Base-by-base conservation (phyloP, 2,888 invertebrate species). In the Drosophila monieri region DNA sequence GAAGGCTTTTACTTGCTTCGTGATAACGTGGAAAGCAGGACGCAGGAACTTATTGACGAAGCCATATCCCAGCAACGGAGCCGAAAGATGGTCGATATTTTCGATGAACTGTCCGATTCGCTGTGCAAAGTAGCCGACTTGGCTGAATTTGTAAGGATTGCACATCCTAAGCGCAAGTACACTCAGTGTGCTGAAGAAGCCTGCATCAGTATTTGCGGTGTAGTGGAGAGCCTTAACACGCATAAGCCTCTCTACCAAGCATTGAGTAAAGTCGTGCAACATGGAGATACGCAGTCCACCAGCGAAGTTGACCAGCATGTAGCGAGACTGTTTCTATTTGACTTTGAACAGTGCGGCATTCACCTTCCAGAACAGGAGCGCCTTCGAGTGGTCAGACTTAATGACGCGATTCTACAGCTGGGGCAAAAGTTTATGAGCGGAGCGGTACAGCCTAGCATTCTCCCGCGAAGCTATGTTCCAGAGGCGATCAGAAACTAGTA, bases 291-390 rank as follows among this genome's bases (percentile, higher is more conserved):
- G 41, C 67, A 93, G 30, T 91, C 93, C 35, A 95, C 94, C 8
- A 94, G 93, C 8, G 94, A 94, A 0, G 95, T 97, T 0, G 99
- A 99, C 90, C 92, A 94, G 61, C 96, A 98, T 89, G 96, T 99
- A 0, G 95, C 96, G 0, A 94, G 95, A 80, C 92, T 99, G 47
- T 99, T 99, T 91, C 92, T 99, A 6, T 97, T 98, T 90, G 99
- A 99, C 91, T 99, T 99, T 92, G 98, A 99, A 90, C 98, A 98
- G 90, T 96, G 97, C 89, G 99, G 99, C 2, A 99, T 99, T 68
- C 99, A 99, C 90, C 92, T 99, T 64, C 94, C 95, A 8, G 96
- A 97, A 71, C 92, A 92, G 0, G 94, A 95, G 44, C 93, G 97
- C 23, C 74, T 90, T 52, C 90, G 90, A n/a, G 98, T 99, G 48